Evolutionary conservation across 2,797 vertebrate species (phyloP).

Genomic region (Eupleurogrammus muticus): DNA sequence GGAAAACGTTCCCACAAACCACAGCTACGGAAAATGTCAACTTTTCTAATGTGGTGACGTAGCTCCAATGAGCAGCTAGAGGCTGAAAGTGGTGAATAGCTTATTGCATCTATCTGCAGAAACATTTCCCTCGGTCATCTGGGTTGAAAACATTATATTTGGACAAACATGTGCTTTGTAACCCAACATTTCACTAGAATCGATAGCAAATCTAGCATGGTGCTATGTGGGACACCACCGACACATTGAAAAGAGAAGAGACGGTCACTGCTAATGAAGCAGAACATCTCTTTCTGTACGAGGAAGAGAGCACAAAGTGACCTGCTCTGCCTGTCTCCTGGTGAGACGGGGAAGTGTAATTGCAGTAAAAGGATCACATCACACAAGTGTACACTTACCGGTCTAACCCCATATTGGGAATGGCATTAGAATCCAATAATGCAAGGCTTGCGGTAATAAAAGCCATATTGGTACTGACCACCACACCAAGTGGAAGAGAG

Average conservation of each 20-base stretch:
- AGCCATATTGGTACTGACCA: conserved; percentile 51
- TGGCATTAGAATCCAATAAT: conserved; percentile 61
- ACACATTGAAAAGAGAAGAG: conserved; percentile 4
- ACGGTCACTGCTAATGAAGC: conserved; percentile 24
- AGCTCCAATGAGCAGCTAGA: too few species aligned
- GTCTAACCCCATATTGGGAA: conserved; percentile 28
- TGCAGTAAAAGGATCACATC: conserved; percentile 46
- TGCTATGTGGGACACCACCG: background rate
- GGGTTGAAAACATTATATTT: background rate
- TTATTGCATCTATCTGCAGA: too few species aligned
- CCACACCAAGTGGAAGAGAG: conserved; percentile 52
- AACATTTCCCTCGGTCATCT: too few species aligned
- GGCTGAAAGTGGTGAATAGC: too few species aligned
- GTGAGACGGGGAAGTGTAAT: conserved; percentile 45
- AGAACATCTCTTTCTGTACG: background rate
- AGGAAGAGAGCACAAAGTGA: conserved; percentile 20
- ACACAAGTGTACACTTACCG: conserved; percentile 39
- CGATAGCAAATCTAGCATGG: background rate
- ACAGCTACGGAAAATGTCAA: too few species aligned
- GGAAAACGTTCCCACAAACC: too few species aligned
- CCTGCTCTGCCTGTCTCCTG: conserved; percentile 34
- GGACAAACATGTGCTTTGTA: conserved; percentile 1
- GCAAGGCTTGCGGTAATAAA: conserved; percentile 49
- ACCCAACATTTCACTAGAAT: background rate
- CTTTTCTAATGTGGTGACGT: too few species aligned